Percentiles rank a stretch among this genome's conserved stretches.
Conservation (phyloP, 2,113 vertebrate species). For the Callorhinus ursinus region DNA sequence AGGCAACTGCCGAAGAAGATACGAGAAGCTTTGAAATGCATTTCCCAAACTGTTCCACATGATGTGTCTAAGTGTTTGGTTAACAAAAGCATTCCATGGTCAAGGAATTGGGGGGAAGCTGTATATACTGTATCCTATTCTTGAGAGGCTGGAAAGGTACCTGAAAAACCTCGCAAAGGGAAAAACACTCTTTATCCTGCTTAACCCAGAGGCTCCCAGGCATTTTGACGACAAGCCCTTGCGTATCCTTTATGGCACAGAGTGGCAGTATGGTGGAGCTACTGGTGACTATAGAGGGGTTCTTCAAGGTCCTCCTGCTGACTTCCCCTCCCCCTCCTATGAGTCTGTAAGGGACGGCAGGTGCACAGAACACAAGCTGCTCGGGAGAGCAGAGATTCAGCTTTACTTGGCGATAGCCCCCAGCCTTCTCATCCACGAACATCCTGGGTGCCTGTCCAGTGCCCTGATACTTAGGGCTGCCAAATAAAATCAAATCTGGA, state of each 20-base stretch:
- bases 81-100: not conserved
- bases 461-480: not conserved
- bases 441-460: not conserved
- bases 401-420: not conserved
- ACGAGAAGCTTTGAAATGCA: not conserved
- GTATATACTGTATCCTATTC: accelerated
- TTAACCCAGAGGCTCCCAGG: not conserved
- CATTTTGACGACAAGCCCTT: not conserved
- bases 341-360: not conserved
- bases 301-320: not conserved
- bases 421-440: not conserved
- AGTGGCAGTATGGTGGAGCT: not conserved
- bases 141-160: not conserved
- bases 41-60: not conserved
- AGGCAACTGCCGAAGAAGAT: not conserved
- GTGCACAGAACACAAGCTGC: not conserved
- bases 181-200: not conserved
- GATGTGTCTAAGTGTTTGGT: not conserved
- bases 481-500: not conserved
- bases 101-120: not conserved
- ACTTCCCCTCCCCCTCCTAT: not conserved
- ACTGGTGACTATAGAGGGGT: not conserved
- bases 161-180: not conserved
- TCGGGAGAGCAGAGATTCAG: not conserved
- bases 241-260: not conserved